A percentile compares a stretch with the other conserved stretches of the same genome.
Evolutionary conservation across 2,797 vertebrate species (phyloP).

Genomic region (Dicrostonyx torquatus): DNA sequence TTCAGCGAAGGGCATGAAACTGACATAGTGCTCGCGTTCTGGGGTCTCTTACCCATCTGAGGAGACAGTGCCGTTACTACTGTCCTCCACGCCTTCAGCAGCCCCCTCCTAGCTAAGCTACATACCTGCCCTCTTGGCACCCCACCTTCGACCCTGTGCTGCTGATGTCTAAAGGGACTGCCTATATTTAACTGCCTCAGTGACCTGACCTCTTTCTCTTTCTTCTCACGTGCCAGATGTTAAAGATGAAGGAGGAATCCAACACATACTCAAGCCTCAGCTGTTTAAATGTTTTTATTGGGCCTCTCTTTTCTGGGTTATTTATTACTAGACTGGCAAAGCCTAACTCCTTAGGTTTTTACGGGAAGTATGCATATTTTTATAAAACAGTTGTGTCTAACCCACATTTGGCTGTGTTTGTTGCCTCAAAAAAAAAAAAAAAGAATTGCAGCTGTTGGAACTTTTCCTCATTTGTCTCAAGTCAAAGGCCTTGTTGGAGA

Average conservation of each 20-base stretch:
- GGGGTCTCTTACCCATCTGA: conserved; percentile 65
- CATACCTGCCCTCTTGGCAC: not conserved
- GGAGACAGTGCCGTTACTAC: conserved; percentile 54
- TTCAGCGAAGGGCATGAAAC: conserved; percentile 63
- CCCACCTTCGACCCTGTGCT: conserved; percentile 63
- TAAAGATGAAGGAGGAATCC: conserved; percentile 69
- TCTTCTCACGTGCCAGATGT: conserved; percentile 73
- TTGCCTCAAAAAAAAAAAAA: conserved; percentile 65
- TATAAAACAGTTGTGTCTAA: conserved; percentile 73
- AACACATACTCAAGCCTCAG: conserved; percentile 67
- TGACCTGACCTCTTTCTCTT: conserved; percentile 74
- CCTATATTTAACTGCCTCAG: conserved; percentile 83
- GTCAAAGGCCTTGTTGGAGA: conserved; percentile 82
- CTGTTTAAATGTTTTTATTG: conserved; percentile 73
- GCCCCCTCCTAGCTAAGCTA: conserved; percentile 54
- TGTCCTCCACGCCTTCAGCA: conserved; percentile 74
- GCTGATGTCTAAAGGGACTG: conserved; percentile 72
- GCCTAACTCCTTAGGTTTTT: conserved; percentile 77
- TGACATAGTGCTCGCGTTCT: conserved; percentile 75
- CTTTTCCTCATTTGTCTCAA: conserved; percentile 83
- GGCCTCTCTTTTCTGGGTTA: conserved; percentile 75
- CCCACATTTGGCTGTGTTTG: conserved; percentile 69
- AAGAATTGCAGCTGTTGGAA: conserved; percentile 70
- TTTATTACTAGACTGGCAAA: conserved; percentile 76
- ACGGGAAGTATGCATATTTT: conserved; percentile 78